A percentile compares a stretch with the other conserved stretches of the same genome.
These are phyloP conservation scores for Alviniconcha strummeri DNA, from an alignment of 2,888 invertebrate genomes.

Conservation along the genomic window DNA sequence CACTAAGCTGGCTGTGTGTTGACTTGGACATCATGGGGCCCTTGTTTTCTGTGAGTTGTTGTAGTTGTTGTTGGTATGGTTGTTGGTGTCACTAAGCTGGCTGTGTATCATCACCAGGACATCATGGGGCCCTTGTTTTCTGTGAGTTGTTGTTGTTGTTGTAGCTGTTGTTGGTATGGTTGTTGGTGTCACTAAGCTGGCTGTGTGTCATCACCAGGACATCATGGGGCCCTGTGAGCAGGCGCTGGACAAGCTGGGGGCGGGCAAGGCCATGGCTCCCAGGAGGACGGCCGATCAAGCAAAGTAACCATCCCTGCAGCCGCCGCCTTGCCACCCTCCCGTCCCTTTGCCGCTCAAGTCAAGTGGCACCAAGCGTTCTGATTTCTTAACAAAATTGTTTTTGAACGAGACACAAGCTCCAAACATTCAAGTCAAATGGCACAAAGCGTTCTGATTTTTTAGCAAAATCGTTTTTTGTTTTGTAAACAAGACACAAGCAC, in stretches of 20 bases:
- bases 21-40: neutral
- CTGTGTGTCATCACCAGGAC: constrained; percentile 44
- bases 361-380: too few species aligned
- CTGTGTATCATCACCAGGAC: constrained; percentile 44
- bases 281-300: neutral
- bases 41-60: too few species aligned
- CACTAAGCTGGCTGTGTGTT: neutral
- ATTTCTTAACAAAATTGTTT: too few species aligned
- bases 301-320: neutral
- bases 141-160: too few species aligned
- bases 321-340: too few species aligned
- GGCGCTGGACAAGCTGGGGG: constrained; percentile 34
- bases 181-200: neutral
- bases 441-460: too few species aligned
- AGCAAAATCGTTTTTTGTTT: too few species aligned
- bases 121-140: constrained; percentile 54
- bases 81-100: neutral
- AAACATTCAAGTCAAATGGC: too few species aligned
- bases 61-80: too few species aligned
- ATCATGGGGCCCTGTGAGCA: constrained; percentile 61
- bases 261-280: constrained; percentile 10
- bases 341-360: too few species aligned
- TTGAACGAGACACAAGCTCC: too few species aligned
- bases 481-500: too few species aligned
- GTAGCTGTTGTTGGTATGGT: neutral